Base-by-base conservation (phyloP, 2,113 vertebrate genomes). In the Sylvia atricapilla region DNA sequence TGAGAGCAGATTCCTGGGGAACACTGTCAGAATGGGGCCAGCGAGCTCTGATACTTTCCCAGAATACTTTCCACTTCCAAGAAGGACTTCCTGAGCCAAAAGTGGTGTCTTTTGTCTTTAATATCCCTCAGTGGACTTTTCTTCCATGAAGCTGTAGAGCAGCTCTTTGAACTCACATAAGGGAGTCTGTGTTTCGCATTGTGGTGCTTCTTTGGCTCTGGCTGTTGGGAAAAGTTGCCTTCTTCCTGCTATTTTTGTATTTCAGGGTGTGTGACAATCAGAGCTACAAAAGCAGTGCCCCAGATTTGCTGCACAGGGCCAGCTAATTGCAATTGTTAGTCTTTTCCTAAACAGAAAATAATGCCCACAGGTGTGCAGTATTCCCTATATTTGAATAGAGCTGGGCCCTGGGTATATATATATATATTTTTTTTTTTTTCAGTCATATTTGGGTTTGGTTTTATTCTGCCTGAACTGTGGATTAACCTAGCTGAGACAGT, bases 41-140 rank as follows among this genome's bases (percentile, higher is more conserved):
- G 3, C 5, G 15, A 70, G 63, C 47, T 15, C 68, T 4, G 4
- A 30, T 55, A 10, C 59, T 90, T 84, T 81, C 79, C 73, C 80
- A 81, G 56, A 81, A 78, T 67, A 83, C 52, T 94, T 94, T 89
- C 59, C 0, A 1, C 79, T 95, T 93, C 79, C 83, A 90, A 79
- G 76, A 87, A 81, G 83, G 79, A 80, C 72, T 96, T 95, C 77
- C 86, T 90, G 92, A 90, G 92, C 90, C 80, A 80, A 63, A 90
- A 90, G 82, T 90, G 73, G 39, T 24, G 39, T 90, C 89, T 86
- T 96, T 96, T 94, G 92, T 94, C 92, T 93, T 92, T 86, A 64
- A 50, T 81, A 77, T 72, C 80, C 80, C 86, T 94, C 68, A 37
- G 83, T 67, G 64, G 73, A 84, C 73, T 78, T 93, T 74, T 16